Base-by-base conservation (phyloP, 2,888 invertebrate genomes). In the Parnassius apollo region DNA sequence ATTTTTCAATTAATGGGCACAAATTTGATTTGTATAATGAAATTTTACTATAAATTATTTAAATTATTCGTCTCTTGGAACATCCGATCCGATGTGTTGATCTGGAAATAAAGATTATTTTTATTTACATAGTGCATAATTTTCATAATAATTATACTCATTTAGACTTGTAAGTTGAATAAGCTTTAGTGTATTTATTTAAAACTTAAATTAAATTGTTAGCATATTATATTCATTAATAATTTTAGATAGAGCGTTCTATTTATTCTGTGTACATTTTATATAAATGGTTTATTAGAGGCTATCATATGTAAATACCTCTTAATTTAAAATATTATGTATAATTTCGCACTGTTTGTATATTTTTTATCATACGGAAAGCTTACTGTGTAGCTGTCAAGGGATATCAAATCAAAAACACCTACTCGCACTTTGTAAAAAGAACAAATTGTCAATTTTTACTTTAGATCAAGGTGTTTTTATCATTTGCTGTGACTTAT, bases 91-190 rank as follows among this genome's bases (percentile, higher is more conserved):
- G 13, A 12, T 60, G 63, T 68, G 52, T 55, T 35, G 66, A 68
- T 69, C 68, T 69, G 67, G 68, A 62, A 50, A 65, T 56, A 55
- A 62, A 55, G 57, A 54, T 48, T 42, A 13, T 50, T 61, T 66
- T 62, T 64, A 65, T 61, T 44, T 64, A 58, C 51, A 52, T 77
- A 79, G 79, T 76, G 86, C 88, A 89, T 88, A 88, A 87, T 85
- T 81, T 59, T 78, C 79, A 85, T 84, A 86, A 89, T 89, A 88
- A 91, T 89, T 88, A 87, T 88, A 89, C 88, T 89, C 89, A 85
- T 85, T 79, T 86, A 86, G 78, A 75, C 68, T 13, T 62, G 67
- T 87, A 85, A 80, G 80, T 81, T 74, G 77, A 71, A 69, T 88
- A 86, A 85, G 82, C 72, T 86, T 82, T 86, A 89, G 83, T 71